Percentiles rank a stretch among this genome's conserved stretches.
These are phyloP conservation scores for Petrocephalus sullivani DNA, from an alignment of 2,797 vertebrate genomes.

Conservation along the genomic window DNA sequence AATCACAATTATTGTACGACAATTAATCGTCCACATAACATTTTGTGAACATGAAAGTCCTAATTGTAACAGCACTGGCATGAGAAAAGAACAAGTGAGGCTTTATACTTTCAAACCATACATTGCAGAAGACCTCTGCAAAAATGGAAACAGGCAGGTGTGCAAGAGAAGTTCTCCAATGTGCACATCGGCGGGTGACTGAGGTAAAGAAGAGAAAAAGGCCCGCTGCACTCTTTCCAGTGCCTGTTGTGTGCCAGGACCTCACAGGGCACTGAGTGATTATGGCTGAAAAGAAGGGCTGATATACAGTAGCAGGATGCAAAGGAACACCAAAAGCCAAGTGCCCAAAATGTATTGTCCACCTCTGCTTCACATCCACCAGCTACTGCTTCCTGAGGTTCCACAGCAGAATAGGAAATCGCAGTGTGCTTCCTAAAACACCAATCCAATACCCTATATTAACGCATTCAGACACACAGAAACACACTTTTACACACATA, in stretches of 20 bases:
- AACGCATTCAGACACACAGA: not conserved
- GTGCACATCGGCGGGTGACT: constrained; percentile 15
- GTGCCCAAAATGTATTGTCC: constrained; percentile 20
- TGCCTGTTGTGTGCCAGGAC: constrained; percentile 10
- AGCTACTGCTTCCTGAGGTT: constrained; percentile 25
- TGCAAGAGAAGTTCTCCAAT: constrained; percentile 18
- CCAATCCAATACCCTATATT: not conserved
- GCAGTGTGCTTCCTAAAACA: constrained; percentile 9
- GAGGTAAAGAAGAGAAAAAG: constrained; percentile 15
- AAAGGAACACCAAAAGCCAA: constrained; percentile 22
- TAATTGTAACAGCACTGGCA: constrained; percentile 10
- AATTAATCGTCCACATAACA: not conserved
- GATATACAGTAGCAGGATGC: constrained; percentile 22
- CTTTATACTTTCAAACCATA: not conserved
- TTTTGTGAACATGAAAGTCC: not conserved
- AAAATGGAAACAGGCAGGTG: constrained; percentile 9
- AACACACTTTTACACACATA: constrained; percentile 9
- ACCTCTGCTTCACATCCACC: constrained; percentile 25
- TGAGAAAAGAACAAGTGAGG: constrained; percentile 21
- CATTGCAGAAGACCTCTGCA: not conserved
- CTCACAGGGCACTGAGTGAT: constrained; percentile 15
- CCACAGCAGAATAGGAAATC: constrained; percentile 11
- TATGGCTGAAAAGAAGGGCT: constrained; percentile 23
- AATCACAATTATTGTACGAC: not conserved
- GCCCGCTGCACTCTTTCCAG: constrained; percentile 7